Base-by-base conservation (phyloP, 2,888 invertebrate species). In the Epinotia nisella region DNA sequence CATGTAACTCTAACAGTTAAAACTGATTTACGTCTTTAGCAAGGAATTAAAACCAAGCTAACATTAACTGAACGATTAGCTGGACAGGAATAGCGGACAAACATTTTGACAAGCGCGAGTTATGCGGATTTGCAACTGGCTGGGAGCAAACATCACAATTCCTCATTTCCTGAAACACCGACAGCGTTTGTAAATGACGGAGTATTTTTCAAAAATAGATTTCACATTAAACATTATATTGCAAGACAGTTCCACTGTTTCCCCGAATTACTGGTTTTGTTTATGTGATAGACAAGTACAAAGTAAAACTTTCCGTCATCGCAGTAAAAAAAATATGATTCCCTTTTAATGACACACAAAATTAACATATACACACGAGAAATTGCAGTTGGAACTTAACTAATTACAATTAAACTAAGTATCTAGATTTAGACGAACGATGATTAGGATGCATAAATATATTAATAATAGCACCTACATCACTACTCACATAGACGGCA, bases 41-140 rank as follows among this genome's bases (percentile, higher is more conserved):
- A 19, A 35, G 56, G 51, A 68, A 49, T 67, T 62, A 67, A 64
- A 61, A 60, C 35, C 71, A 45, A 66, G 19, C 64, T 53, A 64
- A 66, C 71, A 45, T 68, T 68, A 62, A 68, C 58, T 29, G 51
- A 72, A 56, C 61, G 56, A 21, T 72, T 41, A 60, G 65, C 45
- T 29, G 51, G 59, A 19, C 62, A 69, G 75, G 75, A 76, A 67
- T 76, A 69, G 67, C 69, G 74, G 72, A 74, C 77, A 80, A 79
- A 81, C 78, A 78, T 83, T 82, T 76, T 77, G 82, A 80, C 79
- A 77, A 68, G 76, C 73, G 61, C 76, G 79, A 80, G 78, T 79
- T 79, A 78, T 75, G 78, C 62, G 75, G 78, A 81, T 81, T 81
- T 81, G 80, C 78, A 79, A 74, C 76, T 76, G 78, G 73, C 69